Base-by-base conservation (phyloP, 1,140 invertebrate species). In the Pygmarrhopalites habei region DNA sequence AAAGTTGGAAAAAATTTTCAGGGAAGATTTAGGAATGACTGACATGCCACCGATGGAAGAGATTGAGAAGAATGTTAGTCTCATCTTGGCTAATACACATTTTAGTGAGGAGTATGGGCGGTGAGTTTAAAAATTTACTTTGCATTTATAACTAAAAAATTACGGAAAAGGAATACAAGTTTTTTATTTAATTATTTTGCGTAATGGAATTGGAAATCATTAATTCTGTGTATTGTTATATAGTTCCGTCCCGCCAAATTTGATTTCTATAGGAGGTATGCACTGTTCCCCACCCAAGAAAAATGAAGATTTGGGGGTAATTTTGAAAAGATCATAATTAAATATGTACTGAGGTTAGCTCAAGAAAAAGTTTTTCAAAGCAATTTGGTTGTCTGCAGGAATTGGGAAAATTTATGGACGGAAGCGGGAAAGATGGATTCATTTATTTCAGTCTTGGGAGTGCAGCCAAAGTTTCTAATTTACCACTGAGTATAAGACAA, bases 251-350 rank as follows among this genome's bases (percentile, higher is more conserved):
- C 66, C 80, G 0, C 79, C 80, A 29, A 83, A 82, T 64, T 75
- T 86, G 17, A 74, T 86, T 43, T 82, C 85, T 70, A 74, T 86
- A 17, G 82, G 82, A 0, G 82, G 82, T 1, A 73, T 85, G 64
- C 83, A 84, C 15, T 55, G 46, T 23, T 25, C 28, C n/a, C 5
- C 5, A 15, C 15, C 32, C 32, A 35, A 35, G 5, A 15, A 15
- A 35, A 35, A 5, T 35, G 5, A 35, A 35, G 32, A 15, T 35
- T 7, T 35, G 10, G 5, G 19, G 5, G 7, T 14, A 10, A 46
- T 10, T 35, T 35, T 35, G 32, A 7, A 35, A 35, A 7, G 15
- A 35, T 35, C 32, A 35, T 35, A 5, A 35, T 35, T 35, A 35
- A 15, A 35, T 7, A 35, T 15, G 15, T 35, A 35, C 32, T 35